Evolutionary conservation across 2,113 vertebrate species (phyloP), one percentile per base, ranked within the genome.

Genomic region (Oreocharis arfaki): DNA sequence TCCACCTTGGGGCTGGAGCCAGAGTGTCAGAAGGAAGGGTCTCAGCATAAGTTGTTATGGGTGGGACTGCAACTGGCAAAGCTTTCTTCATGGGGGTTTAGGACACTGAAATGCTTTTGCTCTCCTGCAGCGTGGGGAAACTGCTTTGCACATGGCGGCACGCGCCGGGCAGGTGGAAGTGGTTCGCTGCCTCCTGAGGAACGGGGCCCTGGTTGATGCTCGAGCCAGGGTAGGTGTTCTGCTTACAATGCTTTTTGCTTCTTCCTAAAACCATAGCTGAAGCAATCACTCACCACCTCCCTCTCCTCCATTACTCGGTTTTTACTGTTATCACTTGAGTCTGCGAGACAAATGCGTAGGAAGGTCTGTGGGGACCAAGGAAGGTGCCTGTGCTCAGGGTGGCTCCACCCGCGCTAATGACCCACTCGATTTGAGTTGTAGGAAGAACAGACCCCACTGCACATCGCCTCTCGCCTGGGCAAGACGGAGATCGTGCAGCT

Each of bases 401-500:
- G n/a, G 12, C 89, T 74, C 73, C 44, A 2, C 18, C 30, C 11
- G 57, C 11, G 0, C 93, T 98, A 53, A 98, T 15, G 33, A 35
- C 47, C 27, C 14, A 19, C 95, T 94, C 8, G 52, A 73, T 95
- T 97, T 98, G 97, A 96, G 92, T 96, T 97, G 74, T 97, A 99
- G 99, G 99, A 99, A 98, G 99, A 99, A 94, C 99, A 99, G 98
- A 99, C 99, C 6, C 99, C 99, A 8, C 98, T 99, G 74, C 99
- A 99, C 96, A 99, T 99, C 37, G 99, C 99, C 7, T 99, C 99
- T 41, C 99, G 99, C 65, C 96, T 99, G 97, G 99, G 99, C 7
- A 99, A 99, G 97, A 99, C 99, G 0, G 99, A 99, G 97, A 99
- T 99, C 1, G 99, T 99, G 52, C 99, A 99, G 86, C 98, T 99